phyloP scores from a whole-genome alignment of 2,888 invertebrate species.

The Serrognathus titanus region DNA sequence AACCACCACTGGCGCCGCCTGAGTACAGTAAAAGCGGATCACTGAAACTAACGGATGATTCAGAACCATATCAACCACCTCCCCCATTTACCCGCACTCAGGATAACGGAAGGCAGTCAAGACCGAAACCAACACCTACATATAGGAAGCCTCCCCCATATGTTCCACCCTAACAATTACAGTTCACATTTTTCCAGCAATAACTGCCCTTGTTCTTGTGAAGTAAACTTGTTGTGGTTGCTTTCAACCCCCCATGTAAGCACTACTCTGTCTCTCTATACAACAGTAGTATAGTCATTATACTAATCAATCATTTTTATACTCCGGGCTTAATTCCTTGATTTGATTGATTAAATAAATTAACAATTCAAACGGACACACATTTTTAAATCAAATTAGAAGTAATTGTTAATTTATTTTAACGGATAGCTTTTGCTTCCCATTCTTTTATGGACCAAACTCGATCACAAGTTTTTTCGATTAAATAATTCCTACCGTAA shows the following conservation, averaged over 20 bases:
- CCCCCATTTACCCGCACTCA: conserved; percentile 77
- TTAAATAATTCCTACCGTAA: too few relatives aligned
- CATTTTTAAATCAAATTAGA: too few relatives aligned
- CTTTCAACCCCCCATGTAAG: not conserved
- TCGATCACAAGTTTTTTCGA: not conserved
- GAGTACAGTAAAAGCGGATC: conserved; percentile 60
- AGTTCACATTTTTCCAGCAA: conserved; percentile 45
- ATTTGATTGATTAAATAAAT: too few relatives aligned
- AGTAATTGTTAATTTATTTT: too few relatives aligned
- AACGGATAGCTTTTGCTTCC: too few relatives aligned
- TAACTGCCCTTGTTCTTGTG: conserved; percentile 23
- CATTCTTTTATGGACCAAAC: too few relatives aligned
- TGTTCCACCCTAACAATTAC: conserved; percentile 84
- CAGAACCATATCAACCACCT: conserved; percentile 86
- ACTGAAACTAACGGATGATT: conserved; percentile 50
- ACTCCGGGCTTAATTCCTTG: too few relatives aligned
- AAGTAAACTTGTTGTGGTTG: not conserved
- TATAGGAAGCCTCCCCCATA: conserved; percentile 96
- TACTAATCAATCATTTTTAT: too few relatives aligned
- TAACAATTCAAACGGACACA: too few relatives aligned
- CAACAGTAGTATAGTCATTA: too few relatives aligned
- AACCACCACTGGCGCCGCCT: conserved; percentile 86
- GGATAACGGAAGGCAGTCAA: conserved; percentile 68
- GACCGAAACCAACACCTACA: conserved; percentile 82
- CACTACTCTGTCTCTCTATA: not conserved